A percentile compares a stretch with the other conserved stretches of the same genome.
phyloP scores from a whole-genome alignment of 2,797 vertebrate genomes.

The Poeciliopsis gracilis region DNA sequence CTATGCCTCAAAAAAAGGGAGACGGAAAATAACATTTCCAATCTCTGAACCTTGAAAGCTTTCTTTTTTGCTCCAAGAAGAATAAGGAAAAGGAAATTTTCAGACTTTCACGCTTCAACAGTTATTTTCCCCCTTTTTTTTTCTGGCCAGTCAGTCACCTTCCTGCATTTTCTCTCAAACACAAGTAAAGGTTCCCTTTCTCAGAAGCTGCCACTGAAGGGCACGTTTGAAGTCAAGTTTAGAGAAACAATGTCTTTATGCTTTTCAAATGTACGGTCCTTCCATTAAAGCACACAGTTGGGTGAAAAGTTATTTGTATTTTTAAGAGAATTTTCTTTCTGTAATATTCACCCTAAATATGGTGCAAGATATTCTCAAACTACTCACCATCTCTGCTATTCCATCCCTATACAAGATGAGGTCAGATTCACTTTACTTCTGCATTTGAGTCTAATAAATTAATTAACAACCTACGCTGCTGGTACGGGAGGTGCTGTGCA shows the following conservation, averaged over 20 bases:
- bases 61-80: conserved; percentile 63
- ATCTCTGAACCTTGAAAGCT: conserved; percentile 77
- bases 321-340: conserved; percentile 8
- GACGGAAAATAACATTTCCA: conserved; percentile 78
- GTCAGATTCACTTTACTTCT: neutral
- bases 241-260: conserved; percentile 59
- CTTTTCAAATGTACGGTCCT: conserved; percentile 38
- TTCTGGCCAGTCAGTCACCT: conserved; percentile 53
- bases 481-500: neutral
- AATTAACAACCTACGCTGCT: conserved; percentile 5
- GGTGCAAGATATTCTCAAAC: neutral
- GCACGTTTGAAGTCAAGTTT: conserved; percentile 65
- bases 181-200: conserved; percentile 58
- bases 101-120: conserved; percentile 74
- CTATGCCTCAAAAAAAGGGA: conserved; percentile 63
- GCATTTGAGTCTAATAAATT: neutral
- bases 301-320: neutral
- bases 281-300: conserved; percentile 27
- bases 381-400: neutral
- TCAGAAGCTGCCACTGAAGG: conserved; percentile 68
- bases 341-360: conserved; percentile 19
- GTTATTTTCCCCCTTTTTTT: conserved; percentile 56
- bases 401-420: neutral
- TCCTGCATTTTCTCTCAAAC: conserved; percentile 61
- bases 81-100: conserved; percentile 69